A percentile compares a stretch with the other conserved stretches of the same genome.
phyloP scores from a whole-genome alignment of 2,113 vertebrate genomes.

The Corythaixoides concolor region DNA sequence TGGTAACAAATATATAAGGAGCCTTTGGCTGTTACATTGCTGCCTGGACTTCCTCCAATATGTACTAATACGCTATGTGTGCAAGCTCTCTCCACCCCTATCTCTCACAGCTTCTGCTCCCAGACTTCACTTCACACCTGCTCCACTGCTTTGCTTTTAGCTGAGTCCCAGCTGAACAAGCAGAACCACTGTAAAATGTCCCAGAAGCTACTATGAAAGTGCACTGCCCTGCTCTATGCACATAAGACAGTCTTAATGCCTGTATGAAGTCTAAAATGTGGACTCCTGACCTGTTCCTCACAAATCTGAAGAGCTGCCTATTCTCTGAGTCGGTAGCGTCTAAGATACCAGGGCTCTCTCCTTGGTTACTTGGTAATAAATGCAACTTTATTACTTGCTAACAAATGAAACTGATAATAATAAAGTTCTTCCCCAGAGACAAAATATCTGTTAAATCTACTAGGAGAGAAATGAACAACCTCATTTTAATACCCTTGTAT shows the following conservation, averaged over 20 bases:
- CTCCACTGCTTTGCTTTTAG: neutral
- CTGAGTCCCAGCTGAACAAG: neutral
- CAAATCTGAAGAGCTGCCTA: neutral
- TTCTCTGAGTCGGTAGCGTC: neutral
- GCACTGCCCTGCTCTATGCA: neutral
- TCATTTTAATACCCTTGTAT: slow-evolving; percentile 35
- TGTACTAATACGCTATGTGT: neutral
- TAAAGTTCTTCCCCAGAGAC: neutral
- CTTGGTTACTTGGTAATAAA: slow-evolving; percentile 30
- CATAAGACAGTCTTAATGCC: neutral
- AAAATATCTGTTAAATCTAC: slow-evolving; percentile 24
- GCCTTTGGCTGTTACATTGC: neutral
- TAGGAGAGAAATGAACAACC: neutral
- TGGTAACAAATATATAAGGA: neutral
- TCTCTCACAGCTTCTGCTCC: neutral
- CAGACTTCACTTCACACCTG: neutral
- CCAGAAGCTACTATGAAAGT: neutral
- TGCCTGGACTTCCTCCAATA: neutral
- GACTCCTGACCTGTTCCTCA: neutral
- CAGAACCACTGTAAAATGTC: neutral
- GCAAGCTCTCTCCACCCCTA: neutral
- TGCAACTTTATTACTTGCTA: slow-evolving; percentile 21
- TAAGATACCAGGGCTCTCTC: neutral
- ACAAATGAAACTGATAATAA: slow-evolving; percentile 40
- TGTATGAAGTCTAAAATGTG: neutral